Evolutionary conservation across 37 sponge, comb jelly and placozoan genomes (phyloP), one percentile per base, ranked within the genome.

Genomic region (Aphrocallistes beatrix): DNA sequence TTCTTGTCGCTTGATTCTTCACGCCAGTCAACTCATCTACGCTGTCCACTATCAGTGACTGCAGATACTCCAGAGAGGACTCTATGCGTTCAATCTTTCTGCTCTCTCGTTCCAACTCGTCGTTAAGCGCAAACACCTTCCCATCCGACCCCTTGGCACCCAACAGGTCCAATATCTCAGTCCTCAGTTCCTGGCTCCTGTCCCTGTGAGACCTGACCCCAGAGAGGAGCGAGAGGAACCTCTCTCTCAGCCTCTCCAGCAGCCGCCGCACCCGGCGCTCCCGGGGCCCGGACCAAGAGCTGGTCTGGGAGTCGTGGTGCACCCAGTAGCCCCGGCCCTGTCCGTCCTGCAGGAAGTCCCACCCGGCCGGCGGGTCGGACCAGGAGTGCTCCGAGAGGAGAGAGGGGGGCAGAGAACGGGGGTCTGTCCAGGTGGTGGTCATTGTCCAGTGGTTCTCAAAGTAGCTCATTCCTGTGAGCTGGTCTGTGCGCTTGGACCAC

Each of bases 241-340:
- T 60, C 25, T 60, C 75, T 13, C n/a, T 60, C 17, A 60, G 75
- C 25, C 6, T 19, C 6, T 60, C 34, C 75, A 60, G 75, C 32
- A 60, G 75, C n/a, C n/a, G 10, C 75, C 75, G 10, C 10, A 60
- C 75, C 34, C 75, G 10, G n/a, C 75, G 75, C 75, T 60, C 75
- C 25, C 75, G 8, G 3, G 75, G 75, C 75, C 75, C 75, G 25
- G 75, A 60, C 75, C 75, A 60, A 30, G 75, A 60, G 75, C 75
- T 60, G 75, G 75, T 60, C 75, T 60, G 75, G 34, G 75, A 60
- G n/a, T 60, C 75, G 34, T 60, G 75, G 34, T 60, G 75, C 34
- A 60, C 75, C 75, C 75, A 60, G 34, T 60, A 60, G 34, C 34
- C 8, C 75, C n/a, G 75, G 10, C 32, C 75, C 75, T 19, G 75